These are phyloP conservation scores for Odontophorus gujanensis DNA, from an alignment of 2,113 vertebrate genomes.

Conservation along the genomic window DNA sequence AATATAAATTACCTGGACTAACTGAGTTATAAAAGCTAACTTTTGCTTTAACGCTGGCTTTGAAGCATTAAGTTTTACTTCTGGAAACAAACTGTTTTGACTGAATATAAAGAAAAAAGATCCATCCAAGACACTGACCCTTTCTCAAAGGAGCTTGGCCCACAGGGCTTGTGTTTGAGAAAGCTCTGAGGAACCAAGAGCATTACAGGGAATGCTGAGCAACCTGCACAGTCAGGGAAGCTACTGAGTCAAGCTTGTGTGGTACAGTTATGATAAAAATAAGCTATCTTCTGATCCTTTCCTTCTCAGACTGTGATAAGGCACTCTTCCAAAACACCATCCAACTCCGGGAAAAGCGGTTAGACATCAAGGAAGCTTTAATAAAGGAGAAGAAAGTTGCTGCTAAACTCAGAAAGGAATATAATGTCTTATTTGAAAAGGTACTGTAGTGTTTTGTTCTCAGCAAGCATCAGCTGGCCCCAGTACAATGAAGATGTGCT, in stretches of 20 bases:
- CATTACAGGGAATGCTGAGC: not conserved
- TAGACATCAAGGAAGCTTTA: conserved; percentile 86
- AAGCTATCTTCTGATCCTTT: not conserved
- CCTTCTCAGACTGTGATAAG: conserved; percentile 81
- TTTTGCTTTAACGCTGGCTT: not conserved
- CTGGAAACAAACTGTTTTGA: not conserved
- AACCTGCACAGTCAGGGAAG: not conserved
- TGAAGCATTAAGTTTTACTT: not conserved
- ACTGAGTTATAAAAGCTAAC: not conserved
- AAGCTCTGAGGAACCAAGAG: not conserved
- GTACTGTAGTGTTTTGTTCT: conserved; percentile 66
- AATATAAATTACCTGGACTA: not conserved
- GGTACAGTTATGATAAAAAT: not conserved
- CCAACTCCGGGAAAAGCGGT: conserved; percentile 81
- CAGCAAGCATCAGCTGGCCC: not conserved
- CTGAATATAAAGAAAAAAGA: not conserved
- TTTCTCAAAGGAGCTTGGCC: not conserved
- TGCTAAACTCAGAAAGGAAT: conserved; percentile 84
- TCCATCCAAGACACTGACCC: not conserved
- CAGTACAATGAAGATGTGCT: not conserved
- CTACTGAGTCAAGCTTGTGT: not conserved
- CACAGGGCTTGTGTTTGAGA: not conserved
- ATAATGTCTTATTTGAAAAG: conserved; percentile 82
- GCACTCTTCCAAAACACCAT: conserved; percentile 84
- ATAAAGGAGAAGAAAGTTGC: conserved; percentile 82